Evolutionary conservation across 2,113 vertebrate genomes (phyloP).

Genomic region (Nettapus auritus): DNA sequence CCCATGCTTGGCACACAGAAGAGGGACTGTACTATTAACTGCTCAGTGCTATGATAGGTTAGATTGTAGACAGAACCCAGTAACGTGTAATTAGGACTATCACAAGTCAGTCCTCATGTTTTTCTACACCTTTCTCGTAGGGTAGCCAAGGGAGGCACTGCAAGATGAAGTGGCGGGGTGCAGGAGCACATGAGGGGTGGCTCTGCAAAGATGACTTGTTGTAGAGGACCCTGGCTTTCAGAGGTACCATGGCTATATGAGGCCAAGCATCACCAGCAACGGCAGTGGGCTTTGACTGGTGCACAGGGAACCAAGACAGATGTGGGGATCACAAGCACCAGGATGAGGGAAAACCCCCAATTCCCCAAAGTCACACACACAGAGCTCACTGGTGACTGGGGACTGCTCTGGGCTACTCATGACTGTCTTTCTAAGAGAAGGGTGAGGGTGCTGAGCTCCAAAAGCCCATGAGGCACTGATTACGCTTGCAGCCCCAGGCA

Average conservation of each 20-base stretch:
- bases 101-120: not conserved
- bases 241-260: rapidly evolving
- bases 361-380: rapidly evolving
- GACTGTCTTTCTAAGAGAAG: not conserved
- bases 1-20: not conserved
- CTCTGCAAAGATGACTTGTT: not conserved
- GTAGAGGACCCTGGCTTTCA: not conserved
- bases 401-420: not conserved
- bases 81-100: not conserved
- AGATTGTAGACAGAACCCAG: not conserved
- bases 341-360: not conserved
- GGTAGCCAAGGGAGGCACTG: not conserved
- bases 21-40: not conserved
- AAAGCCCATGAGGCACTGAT: not conserved
- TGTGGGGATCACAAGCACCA: not conserved
- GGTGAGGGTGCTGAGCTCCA: not conserved
- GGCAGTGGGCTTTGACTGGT: not conserved
- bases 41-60: not conserved
- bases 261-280: not conserved
- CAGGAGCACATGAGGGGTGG: not conserved
- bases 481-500: slow-evolving; percentile 8
- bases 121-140: not conserved
- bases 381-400: not conserved
- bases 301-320: not conserved
- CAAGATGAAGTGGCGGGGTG: not conserved